These are phyloP conservation scores for Siniperca chuatsi DNA, from an alignment of 2,113 vertebrate genomes.

Conservation along the genomic window DNA sequence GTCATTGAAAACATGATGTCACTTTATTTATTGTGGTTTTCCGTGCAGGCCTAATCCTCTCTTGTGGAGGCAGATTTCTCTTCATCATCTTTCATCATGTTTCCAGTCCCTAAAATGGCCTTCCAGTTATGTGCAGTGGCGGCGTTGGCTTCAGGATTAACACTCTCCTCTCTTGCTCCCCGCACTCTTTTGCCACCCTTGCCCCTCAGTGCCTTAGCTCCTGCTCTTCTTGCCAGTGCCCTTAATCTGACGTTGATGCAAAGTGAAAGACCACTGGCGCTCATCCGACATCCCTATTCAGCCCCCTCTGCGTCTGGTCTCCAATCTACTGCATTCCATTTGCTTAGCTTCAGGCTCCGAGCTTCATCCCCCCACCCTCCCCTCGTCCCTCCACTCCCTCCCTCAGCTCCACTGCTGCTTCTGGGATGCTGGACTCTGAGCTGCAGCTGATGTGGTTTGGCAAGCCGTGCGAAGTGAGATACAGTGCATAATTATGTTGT, in stretches of 20 bases:
- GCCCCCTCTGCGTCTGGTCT: conserved; percentile 53
- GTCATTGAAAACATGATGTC: background rate
- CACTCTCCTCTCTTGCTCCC: conserved; percentile 49
- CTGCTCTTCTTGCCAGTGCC: conserved; percentile 56
- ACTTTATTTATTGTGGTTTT: conserved; percentile 8
- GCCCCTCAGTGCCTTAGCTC: conserved; percentile 54
- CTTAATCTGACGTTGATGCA: conserved; percentile 77
- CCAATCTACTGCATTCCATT: conserved; percentile 71
- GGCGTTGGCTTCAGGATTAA: conserved; percentile 62
- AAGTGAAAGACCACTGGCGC: conserved; percentile 76
- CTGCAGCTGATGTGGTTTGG: conserved; percentile 73
- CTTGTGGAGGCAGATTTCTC: conserved; percentile 16
- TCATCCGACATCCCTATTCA: conserved; percentile 63
- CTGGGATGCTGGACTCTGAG: conserved; percentile 47
- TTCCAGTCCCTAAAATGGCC: conserved; percentile 39
- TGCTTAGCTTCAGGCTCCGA: conserved; percentile 66
- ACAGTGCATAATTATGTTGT: conserved; percentile 82
- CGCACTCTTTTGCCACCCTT: conserved; percentile 63
- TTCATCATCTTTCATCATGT: conserved; percentile 27
- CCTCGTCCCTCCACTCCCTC: conserved; percentile 1
- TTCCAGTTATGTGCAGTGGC: conserved; percentile 43
- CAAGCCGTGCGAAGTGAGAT: conserved; percentile 62
- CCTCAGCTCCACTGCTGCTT: conserved; percentile 13
- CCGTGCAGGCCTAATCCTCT: background rate
- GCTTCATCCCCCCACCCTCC: conserved; percentile 11